Base-by-base conservation (phyloP, 2,797 vertebrate genomes). In the Lagorchestes hirsutus region DNA sequence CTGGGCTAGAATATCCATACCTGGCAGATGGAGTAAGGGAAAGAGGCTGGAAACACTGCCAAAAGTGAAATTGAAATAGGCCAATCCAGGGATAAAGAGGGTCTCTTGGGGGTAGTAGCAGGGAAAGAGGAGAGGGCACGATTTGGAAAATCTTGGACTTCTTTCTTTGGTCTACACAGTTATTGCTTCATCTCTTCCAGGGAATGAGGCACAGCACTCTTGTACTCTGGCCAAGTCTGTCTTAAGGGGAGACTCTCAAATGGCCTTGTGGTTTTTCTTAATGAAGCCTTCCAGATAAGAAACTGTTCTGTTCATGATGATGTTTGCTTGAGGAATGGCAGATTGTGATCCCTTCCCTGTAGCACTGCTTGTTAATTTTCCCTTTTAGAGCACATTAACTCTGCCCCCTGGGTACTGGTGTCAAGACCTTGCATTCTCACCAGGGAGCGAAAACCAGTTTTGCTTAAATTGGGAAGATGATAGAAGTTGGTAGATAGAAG, bases 371-470 rank as follows among this genome's bases (percentile, higher is more conserved):
- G 28, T 27, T 24, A 50, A 56, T 92, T 58, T 52, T 92, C 52
- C 91, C 16, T 24, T 54, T 16, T 52, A 13, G 56, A 87, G 50
- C 55, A 55, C 12, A 31, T 91, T 91, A 67, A 55, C 12, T 91
- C 11, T 14, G 55, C 18, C 3, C 22, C 18, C 67, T 46, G 34
- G 14, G 46, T 46, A 24, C n/a, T 82, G 1, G 67, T 34, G 87
- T 93, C 52, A 18, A 12, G 16, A 11, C 54, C 54, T 28, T 46
- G 12, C 4, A 10, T 0, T 74, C 0, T 14, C 46, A 8, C n/a
- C 0, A 0, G 87, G 27, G 24, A 90, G 52, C 40, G 62, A 91
- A 40, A 8, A 24, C n/a, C 0, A 0, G 29, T 22, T 58, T 9
- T 0, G 24, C 46, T 22, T 40, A 6, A 94, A 54, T 27, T 52